Percentiles rank a stretch among this genome's conserved stretches.
Conservation (phyloP, 2,888 invertebrate genomes). For the Emmelina monodactyla region DNA sequence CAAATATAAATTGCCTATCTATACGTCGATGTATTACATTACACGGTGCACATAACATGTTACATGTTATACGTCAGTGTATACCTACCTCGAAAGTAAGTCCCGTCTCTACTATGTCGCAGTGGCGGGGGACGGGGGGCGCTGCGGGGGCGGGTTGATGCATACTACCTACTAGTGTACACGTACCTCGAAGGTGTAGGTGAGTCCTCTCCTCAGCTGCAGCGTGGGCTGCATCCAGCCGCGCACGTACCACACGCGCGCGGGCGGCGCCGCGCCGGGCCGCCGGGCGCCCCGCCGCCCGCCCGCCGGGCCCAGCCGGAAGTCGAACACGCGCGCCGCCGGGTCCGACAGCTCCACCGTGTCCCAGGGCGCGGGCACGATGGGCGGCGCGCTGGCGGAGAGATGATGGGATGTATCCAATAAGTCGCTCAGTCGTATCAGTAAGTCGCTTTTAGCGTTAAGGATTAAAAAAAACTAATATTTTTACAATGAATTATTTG, state of each 20-base stretch:
- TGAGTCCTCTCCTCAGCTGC: constrained; percentile 83
- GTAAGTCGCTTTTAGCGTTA: no score
- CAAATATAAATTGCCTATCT: no score
- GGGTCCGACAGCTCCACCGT: constrained; percentile 71
- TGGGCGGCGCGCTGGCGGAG: constrained; percentile 16
- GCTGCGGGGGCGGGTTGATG: not conserved
- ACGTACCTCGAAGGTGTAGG: constrained; percentile 80
- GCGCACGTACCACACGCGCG: constrained; percentile 93
- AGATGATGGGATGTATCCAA: no score
- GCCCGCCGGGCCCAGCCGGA: constrained; percentile 85
- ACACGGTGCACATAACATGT: no score
- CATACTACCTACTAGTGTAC: not conserved
- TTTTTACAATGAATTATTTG: no score
- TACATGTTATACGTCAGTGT: no score
- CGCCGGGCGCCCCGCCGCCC: constrained; percentile 69
- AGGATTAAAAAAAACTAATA: no score
- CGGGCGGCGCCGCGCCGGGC: constrained; percentile 66
- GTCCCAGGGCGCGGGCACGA: constrained; percentile 59
- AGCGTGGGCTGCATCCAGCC: constrained; percentile 88
- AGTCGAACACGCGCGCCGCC: constrained; percentile 79
- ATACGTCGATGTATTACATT: no score
- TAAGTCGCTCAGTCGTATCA: no score
- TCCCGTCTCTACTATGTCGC: not conserved
- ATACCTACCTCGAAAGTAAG: no score
- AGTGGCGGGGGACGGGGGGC: not conserved